These are phyloP conservation scores for Allolobophora icterica DNA, from an alignment of 2,888 invertebrate species.

Conservation along the genomic window DNA sequence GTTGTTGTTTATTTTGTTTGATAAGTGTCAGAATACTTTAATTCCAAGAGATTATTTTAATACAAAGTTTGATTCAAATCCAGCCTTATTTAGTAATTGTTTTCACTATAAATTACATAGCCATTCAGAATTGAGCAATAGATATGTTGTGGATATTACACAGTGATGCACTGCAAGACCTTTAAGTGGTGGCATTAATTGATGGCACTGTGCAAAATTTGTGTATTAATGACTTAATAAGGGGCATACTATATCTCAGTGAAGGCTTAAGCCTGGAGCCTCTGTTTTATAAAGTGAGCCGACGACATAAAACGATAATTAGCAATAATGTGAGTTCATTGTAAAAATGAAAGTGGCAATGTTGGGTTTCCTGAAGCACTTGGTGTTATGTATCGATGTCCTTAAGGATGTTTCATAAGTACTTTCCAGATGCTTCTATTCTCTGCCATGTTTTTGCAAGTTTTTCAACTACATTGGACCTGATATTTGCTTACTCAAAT, in stretches of 20 bases:
- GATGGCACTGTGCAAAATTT: background rate
- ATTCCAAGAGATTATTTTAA: no score
- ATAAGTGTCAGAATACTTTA: background rate
- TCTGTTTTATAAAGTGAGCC: no score
- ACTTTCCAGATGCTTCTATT: no score
- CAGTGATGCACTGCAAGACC: background rate
- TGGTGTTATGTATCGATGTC: no score
- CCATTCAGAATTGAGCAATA: background rate
- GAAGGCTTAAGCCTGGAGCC: no score
- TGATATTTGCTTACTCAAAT: background rate
- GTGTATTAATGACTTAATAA: no score
- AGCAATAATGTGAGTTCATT: no score
- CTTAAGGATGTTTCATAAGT: no score
- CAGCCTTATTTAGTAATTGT: background rate
- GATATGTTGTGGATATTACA: constrained; percentile 8
- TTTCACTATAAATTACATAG: background rate
- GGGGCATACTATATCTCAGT: no score
- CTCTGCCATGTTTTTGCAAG: background rate
- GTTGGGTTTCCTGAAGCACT: no score
- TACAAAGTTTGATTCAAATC: background rate
- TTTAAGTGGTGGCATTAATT: background rate
- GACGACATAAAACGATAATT: no score
- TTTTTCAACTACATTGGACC: background rate
- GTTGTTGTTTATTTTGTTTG: background rate
- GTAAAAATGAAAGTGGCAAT: no score